A percentile compares a stretch with the other conserved stretches of the same genome.
Evolutionary conservation across 2,797 vertebrate species (phyloP).

Genomic region (Melanotaenia pygmaea): DNA sequence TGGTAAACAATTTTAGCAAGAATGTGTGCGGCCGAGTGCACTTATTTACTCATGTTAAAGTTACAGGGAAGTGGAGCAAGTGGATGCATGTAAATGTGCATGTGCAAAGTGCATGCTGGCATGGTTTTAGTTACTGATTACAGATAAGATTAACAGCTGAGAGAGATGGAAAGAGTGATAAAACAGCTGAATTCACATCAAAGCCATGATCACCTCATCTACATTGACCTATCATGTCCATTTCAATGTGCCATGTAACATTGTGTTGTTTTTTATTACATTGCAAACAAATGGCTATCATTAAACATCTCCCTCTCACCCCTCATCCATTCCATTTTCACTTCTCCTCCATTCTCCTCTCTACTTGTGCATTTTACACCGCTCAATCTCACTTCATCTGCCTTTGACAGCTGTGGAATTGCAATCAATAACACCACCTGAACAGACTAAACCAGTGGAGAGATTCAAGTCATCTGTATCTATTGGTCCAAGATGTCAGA

Average conservation of each 20-base stretch:
- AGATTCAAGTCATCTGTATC: slow-evolving; percentile 42
- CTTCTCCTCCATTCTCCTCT: slow-evolving; percentile 33
- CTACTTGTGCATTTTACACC: slow-evolving; percentile 23
- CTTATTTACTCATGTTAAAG: slow-evolving; percentile 5
- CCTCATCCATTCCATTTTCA: slow-evolving; percentile 31
- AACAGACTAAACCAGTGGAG: slow-evolving; percentile 31
- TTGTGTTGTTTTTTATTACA: slow-evolving; percentile 35
- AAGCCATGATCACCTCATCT: slow-evolving; percentile 6
- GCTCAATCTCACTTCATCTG: slow-evolving; percentile 63
- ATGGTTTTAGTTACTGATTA: slow-evolving; percentile 19
- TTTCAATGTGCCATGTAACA: slow-evolving; percentile 35
- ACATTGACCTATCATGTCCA: slow-evolving; percentile 28
- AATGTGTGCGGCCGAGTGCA: slow-evolving; percentile 20
- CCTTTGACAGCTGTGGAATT: slow-evolving; percentile 60
- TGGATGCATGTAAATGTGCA: slow-evolving; percentile 45
- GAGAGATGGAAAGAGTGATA: slow-evolving; percentile 26
- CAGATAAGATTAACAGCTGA: slow-evolving; percentile 14
- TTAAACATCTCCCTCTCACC: slow-evolving; percentile 25
- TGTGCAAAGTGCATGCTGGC: slow-evolving; percentile 46
- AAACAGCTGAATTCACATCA: slow-evolving; percentile 5
- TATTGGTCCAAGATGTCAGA: slow-evolving; percentile 24
- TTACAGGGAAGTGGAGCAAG: slow-evolving; percentile 15
- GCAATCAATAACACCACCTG: slow-evolving; percentile 57
- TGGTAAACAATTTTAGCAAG: slow-evolving; percentile 8
- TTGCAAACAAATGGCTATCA: slow-evolving; percentile 40